Conservation (phyloP, 2,113 vertebrate genomes). For the Oreotragus oreotragus region DNA sequence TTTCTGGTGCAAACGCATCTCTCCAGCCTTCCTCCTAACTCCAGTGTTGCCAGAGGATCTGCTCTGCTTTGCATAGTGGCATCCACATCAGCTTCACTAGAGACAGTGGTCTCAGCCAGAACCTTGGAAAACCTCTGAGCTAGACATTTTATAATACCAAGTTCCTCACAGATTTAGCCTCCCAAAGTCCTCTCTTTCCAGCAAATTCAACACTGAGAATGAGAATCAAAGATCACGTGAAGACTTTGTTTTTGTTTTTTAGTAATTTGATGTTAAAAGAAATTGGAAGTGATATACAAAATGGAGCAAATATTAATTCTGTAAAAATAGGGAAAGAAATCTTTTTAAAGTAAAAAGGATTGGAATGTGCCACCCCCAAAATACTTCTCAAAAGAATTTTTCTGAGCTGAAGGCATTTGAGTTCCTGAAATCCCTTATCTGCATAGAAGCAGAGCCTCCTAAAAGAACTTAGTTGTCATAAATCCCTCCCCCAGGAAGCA, state of each 20-base stretch:
- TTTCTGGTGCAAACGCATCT: neutral
- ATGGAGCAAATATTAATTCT: neutral
- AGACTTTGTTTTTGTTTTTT: neutral
- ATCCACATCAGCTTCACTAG: neutral
- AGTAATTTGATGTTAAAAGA: neutral
- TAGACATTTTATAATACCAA: neutral
- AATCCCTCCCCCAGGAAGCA: neutral
- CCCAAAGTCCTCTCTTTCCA: neutral
- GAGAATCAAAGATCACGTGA: neutral
- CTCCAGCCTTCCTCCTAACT: neutral
- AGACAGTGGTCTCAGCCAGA: neutral
- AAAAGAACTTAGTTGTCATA: neutral
- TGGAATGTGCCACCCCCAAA: neutral
- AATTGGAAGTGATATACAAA: neutral
- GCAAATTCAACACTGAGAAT: neutral
- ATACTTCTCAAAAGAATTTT: neutral
- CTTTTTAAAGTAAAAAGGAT: neutral
- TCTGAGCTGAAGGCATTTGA: neutral
- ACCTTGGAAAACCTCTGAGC: neutral
- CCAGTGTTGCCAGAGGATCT: neutral
- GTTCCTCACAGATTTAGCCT: neutral
- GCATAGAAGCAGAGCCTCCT: neutral
- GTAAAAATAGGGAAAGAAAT: neutral
- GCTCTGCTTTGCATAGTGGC: neutral
- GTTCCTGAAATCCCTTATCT: neutral